Base-by-base conservation (phyloP, 2,888 invertebrate genomes). In the Drosophila engyochracea region DNA sequence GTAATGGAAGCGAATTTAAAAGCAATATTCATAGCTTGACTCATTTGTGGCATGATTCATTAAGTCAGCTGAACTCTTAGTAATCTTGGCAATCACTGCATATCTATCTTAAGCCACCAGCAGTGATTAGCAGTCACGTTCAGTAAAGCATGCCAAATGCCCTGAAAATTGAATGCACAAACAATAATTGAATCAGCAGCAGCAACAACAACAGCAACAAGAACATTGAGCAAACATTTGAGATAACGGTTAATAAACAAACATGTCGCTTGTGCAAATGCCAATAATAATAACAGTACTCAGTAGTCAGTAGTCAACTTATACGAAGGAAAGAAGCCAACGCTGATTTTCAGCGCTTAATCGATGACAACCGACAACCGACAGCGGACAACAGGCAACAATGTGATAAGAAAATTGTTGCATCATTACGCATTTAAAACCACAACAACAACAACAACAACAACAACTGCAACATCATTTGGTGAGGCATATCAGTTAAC, bases 371-470 rank as follows among this genome's bases (percentile, higher is more conserved):
- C 61, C 25, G 72, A 67, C 79, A 79, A 70, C 61, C 25, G 72
- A 67, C 79, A 79, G 62, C 72, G 9, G 16, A 25, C 16, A 47
- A 25, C 47, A 2, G 47, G 16, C 47, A 60, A 66, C 62, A 75
- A 74, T 82, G 86, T 81, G 89, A 85, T 85, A 86, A 89, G 85
- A 89, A 86, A 86, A 89, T 86, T 85, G 88, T 85, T 86, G 89
- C 89, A 86, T 89, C 89, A 86, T 86, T 86, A 84, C 76, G 85
- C 76, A 83, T 75, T 82, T 70, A 74, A 79, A 79, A 76, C 61
- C 30, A 25, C 59, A 59, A 41, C 57, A 55, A 10, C 71, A 44
- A 30, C 59, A 68, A 22, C 14, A 64, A 14, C 52, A 33, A 14
- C 47, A 63, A 44, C 14, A 64, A 14, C 47, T 49, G 58, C 52